Conservation (phyloP, 2,888 invertebrate species). For the Hoplodrina blanda region DNA sequence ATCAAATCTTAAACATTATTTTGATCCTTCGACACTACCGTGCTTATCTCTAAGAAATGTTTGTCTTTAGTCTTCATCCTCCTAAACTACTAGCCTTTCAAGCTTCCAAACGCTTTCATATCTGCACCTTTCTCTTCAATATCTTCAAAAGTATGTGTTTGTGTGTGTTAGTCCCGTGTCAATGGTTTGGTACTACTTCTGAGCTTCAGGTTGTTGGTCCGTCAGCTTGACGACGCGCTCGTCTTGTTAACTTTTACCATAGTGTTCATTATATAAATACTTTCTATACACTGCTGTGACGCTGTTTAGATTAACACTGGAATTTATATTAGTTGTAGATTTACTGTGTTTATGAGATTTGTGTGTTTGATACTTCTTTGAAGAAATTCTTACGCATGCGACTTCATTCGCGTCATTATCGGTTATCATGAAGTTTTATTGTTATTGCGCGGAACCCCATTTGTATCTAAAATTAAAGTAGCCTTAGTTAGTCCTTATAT, state of each 20-base stretch:
- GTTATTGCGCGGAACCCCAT: too few relatives aligned
- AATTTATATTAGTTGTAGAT: not conserved
- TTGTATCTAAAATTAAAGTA: too few relatives aligned
- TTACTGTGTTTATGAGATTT: not conserved
- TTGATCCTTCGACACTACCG: too few relatives aligned
- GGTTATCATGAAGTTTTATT: too few relatives aligned
- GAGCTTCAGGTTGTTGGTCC: slow-evolving; percentile 60
- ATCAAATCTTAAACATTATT: not conserved
- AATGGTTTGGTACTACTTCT: slow-evolving; percentile 56
- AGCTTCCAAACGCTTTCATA: not conserved
- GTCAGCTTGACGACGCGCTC: slow-evolving; percentile 58
- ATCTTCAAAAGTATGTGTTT: slow-evolving; percentile 21
- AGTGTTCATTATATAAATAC: slow-evolving; percentile 56
- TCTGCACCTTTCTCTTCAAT: not conserved
- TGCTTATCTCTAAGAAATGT: not conserved
- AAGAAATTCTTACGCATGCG: too few relatives aligned
- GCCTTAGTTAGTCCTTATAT: too few relatives aligned
- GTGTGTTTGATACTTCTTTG: too few relatives aligned
- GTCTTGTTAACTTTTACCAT: slow-evolving; percentile 51
- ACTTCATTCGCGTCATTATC: too few relatives aligned
- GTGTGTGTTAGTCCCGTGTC: slow-evolving; percentile 48
- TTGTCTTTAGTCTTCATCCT: not conserved
- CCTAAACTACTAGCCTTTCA: not conserved
- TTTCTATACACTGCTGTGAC: slow-evolving; percentile 33
- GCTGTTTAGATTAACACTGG: slow-evolving; percentile 13